A percentile compares a stretch with the other conserved stretches of the same genome.
Conservation (phyloP, 2,113 vertebrate species). For the Pachypanchax playfairii region DNA sequence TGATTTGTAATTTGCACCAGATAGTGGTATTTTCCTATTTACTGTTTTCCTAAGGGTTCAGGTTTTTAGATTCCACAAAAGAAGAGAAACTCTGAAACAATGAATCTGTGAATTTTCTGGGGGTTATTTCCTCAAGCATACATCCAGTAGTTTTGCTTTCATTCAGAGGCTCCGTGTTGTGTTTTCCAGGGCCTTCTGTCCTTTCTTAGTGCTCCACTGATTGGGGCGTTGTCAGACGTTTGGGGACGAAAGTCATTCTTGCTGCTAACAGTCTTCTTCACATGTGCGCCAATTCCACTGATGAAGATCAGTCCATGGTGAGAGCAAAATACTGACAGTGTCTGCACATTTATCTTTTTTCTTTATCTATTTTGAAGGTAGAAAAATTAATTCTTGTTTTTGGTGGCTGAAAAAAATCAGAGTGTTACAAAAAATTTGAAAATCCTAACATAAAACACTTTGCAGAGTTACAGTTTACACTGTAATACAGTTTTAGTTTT, state of each 20-base stretch:
- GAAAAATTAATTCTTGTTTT: background rate
- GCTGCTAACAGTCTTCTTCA: constrained; percentile 96
- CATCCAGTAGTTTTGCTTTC: background rate
- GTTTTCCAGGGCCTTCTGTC: constrained; percentile 88
- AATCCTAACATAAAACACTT: too few species aligned
- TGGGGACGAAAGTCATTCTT: constrained; percentile 98
- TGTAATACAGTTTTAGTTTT: too few species aligned
- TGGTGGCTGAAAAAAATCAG: too few species aligned
- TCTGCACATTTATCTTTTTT: background rate
- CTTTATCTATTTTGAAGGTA: background rate
- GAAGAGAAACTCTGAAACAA: background rate
- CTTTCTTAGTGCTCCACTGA: constrained; percentile 94
- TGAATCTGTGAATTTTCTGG: too few species aligned
- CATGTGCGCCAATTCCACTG: constrained; percentile 94
- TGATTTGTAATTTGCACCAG: background rate
- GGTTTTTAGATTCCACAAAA: background rate
- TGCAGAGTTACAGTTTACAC: too few species aligned
- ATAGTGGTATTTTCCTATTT: background rate
- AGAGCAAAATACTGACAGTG: constrained; percentile 47
- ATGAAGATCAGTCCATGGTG: constrained; percentile 97
- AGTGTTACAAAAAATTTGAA: too few species aligned
- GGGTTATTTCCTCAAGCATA: too few species aligned
- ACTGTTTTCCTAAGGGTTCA: constrained; percentile 5
- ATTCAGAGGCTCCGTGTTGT: background rate
- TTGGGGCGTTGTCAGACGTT: constrained; percentile 94